Evolutionary conservation across 2,888 invertebrate species (phyloP).

Genomic region (Julus scandinavius): DNA sequence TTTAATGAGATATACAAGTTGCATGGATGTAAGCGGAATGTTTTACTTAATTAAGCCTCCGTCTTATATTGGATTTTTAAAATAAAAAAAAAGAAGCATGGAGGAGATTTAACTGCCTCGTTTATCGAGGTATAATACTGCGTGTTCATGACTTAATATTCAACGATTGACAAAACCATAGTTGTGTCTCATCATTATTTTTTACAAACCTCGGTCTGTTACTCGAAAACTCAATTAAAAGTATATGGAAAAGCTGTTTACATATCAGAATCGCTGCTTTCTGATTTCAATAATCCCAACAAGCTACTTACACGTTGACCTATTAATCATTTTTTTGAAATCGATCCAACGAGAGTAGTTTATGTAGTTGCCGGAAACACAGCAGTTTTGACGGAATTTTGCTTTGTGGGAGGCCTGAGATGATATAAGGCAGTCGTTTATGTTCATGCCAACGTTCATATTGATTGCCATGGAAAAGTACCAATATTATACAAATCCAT

Average conservation of each 20-base stretch:
- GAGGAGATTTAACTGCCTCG: not conserved
- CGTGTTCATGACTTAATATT: slow-evolving; percentile 22
- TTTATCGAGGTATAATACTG: not conserved
- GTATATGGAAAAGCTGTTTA: not conserved
- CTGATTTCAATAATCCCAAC: not conserved
- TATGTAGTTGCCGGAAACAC: not conserved
- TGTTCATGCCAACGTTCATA: no score
- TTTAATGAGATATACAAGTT: slow-evolving; percentile 39
- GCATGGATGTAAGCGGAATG: slow-evolving; percentile 23
- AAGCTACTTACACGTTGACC: not conserved
- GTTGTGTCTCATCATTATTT: not conserved
- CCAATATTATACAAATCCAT: no score
- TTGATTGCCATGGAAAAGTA: no score
- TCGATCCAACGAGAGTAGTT: not conserved
- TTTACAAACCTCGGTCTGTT: not conserved
- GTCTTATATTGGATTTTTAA: slow-evolving; percentile 2
- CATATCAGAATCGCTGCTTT: not conserved
- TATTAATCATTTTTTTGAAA: not conserved
- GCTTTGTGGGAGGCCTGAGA: not conserved
- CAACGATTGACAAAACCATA: not conserved
- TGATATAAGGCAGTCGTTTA: not conserved
- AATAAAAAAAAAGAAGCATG: not conserved
- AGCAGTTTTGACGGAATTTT: not conserved
- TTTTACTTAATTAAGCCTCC: slow-evolving; percentile 34
- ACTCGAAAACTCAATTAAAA: not conserved